phyloP scores from a whole-genome alignment of 2,113 vertebrate genomes.

The Macrotus californicus region DNA sequence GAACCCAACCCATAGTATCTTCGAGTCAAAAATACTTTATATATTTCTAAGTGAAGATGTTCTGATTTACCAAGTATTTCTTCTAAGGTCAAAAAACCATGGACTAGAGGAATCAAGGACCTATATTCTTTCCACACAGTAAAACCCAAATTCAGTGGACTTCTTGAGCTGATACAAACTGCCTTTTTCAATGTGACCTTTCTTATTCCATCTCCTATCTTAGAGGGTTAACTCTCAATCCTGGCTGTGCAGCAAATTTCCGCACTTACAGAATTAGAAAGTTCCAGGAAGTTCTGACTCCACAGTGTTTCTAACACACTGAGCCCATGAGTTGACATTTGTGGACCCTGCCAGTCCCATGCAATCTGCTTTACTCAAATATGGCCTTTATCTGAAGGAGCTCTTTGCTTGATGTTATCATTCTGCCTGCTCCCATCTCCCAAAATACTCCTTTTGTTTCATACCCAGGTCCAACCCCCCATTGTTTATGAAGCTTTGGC shows the following conservation, averaged over 20 bases:
- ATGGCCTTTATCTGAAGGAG: background rate
- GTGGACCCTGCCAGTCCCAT: background rate
- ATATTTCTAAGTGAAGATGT: background rate
- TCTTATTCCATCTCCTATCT: fast-evolving
- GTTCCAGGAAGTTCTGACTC: too few relatives aligned
- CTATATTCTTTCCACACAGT: background rate
- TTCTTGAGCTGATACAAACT: background rate
- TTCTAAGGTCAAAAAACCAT: background rate
- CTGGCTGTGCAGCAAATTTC: background rate
- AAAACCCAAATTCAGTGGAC: background rate
- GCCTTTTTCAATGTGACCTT: background rate
- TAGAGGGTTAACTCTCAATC: fast-evolving
- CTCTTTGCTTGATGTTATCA: background rate
- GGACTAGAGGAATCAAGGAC: background rate
- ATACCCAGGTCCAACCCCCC: background rate
- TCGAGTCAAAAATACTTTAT: too few relatives aligned
- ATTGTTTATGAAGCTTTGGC: background rate
- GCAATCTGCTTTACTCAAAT: background rate
- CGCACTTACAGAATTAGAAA: background rate
- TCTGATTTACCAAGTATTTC: background rate
- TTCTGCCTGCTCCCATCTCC: background rate
- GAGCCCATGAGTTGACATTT: background rate
- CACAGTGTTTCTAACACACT: background rate
- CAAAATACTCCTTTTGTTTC: background rate
- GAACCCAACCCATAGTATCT: background rate